Evolutionary conservation across 2,797 vertebrate genomes (phyloP).

Genomic region (Diplodus sargus): DNA sequence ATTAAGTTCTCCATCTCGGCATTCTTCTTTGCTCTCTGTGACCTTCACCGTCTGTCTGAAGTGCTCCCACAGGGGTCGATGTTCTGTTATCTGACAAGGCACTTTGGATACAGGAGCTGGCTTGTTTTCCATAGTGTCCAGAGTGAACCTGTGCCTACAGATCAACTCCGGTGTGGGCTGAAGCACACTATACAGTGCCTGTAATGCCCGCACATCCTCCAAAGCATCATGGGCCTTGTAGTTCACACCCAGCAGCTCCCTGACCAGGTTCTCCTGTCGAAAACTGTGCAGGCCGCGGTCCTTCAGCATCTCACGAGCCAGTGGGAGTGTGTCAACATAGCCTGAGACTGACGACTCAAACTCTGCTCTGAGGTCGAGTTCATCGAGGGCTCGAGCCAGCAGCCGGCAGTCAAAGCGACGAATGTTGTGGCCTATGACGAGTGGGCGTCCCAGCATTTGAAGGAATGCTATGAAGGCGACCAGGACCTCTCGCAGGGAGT

Average conservation of each 20-base stretch:
- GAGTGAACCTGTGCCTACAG: conserved; percentile 68
- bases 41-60: conserved; percentile 36
- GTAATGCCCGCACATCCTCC: conserved; percentile 81
- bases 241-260: conserved; percentile 75
- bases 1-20: background rate
- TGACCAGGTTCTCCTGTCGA: conserved; percentile 81
- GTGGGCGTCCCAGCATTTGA: conserved; percentile 71
- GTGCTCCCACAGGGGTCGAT: conserved; percentile 52
- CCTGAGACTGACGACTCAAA: conserved; percentile 72
- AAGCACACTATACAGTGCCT: conserved; percentile 74
- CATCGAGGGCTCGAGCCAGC: conserved; percentile 71
- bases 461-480: conserved; percentile 84
- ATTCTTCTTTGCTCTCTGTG: conserved; percentile 4
- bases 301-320: conserved; percentile 79
- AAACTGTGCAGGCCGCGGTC: conserved; percentile 73
- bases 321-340: conserved; percentile 79
- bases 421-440: conserved; percentile 83
- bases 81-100: conserved; percentile 14
- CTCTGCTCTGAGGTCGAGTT: conserved; percentile 68
- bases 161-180: conserved; percentile 71
- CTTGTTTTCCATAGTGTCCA: conserved; percentile 55
- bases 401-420: conserved; percentile 81
- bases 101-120: conserved; percentile 26
- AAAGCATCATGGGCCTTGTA: conserved; percentile 84
- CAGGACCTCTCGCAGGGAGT: conserved; percentile 79